These are phyloP conservation scores for Coregonus suidteri DNA, from an alignment of 2,797 vertebrate species.

Conservation along the genomic window DNA sequence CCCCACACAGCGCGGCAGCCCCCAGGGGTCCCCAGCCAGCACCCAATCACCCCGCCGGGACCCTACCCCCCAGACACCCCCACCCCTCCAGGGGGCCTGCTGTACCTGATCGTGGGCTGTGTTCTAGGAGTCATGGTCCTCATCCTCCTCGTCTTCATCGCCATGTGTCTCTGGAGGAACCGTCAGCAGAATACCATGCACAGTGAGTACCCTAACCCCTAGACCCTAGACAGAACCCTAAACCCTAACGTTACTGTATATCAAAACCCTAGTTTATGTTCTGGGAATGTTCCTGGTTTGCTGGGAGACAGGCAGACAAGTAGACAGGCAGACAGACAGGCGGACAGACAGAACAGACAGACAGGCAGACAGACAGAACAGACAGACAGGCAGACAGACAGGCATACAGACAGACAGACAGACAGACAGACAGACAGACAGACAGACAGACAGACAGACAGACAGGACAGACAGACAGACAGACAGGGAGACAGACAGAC, in stretches of 20 bases:
- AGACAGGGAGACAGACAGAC: neutral
- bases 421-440: neutral
- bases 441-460: neutral
- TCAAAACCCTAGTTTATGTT: neutral
- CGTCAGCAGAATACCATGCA: conserved; percentile 88
- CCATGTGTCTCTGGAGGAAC: conserved; percentile 96
- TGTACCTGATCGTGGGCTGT: conserved; percentile 92
- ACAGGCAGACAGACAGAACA: neutral
- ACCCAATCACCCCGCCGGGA: conserved; percentile 82
- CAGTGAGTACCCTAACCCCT: conserved; percentile 78
- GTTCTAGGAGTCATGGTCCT: conserved; percentile 93
- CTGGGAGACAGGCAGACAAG: too few species aligned
- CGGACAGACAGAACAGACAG: neutral
- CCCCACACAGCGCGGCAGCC: conserved; percentile 80
- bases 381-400: too few species aligned
- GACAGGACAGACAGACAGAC: neutral
- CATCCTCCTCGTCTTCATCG: conserved; percentile 91
- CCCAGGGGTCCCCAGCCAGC: conserved; percentile 73
- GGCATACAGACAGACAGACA: neutral
- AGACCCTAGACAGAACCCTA: too few species aligned
- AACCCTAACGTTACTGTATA: too few species aligned
- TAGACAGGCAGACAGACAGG: neutral
- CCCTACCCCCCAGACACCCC: conserved; percentile 65
- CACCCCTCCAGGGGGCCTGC: conserved; percentile 70
- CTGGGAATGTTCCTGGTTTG: too few species aligned